These are phyloP conservation scores for Yponomeuta evonymella DNA, from an alignment of 2,888 invertebrate genomes.

Conservation along the genomic window DNA sequence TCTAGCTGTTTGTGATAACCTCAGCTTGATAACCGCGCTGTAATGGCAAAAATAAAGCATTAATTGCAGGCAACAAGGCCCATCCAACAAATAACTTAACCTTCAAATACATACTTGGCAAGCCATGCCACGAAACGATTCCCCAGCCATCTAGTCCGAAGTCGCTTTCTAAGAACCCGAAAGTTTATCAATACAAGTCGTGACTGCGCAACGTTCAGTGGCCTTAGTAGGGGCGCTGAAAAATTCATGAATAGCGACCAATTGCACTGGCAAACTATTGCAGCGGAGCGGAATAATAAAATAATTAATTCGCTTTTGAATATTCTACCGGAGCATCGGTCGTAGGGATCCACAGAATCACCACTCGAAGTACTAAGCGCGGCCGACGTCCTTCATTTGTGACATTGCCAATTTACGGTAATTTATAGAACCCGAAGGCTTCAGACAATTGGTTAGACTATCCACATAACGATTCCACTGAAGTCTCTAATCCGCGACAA, in stretches of 20 bases:
- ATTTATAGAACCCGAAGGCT: too few species aligned
- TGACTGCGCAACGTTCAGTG: not conserved
- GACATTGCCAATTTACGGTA: too few species aligned
- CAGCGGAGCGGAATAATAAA: slow-evolving; percentile 1
- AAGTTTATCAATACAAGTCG: not conserved
- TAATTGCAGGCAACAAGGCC: too few species aligned
- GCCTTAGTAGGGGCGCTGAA: not conserved
- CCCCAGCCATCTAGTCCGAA: not conserved
- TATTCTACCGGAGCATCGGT: not conserved
- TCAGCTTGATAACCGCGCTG: too few species aligned
- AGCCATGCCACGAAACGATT: not conserved
- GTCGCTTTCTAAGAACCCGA: not conserved
- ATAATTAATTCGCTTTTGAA: not conserved
- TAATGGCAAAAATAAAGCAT: too few species aligned
- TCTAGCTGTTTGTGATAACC: too few species aligned
- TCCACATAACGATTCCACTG: too few species aligned
- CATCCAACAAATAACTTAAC: too few species aligned
- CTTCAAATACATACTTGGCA: not conserved
- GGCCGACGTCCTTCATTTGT: too few species aligned
- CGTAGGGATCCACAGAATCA: not conserved
- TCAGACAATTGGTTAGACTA: too few species aligned
- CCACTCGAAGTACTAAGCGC: not conserved
- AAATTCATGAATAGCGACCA: not conserved
- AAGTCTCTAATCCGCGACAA: too few species aligned
- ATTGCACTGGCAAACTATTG: not conserved